Percentiles rank a stretch among this genome's conserved stretches.
Evolutionary conservation across 2,888 invertebrate species (phyloP).

Genomic region (Lordiphosa fenestrarum): DNA sequence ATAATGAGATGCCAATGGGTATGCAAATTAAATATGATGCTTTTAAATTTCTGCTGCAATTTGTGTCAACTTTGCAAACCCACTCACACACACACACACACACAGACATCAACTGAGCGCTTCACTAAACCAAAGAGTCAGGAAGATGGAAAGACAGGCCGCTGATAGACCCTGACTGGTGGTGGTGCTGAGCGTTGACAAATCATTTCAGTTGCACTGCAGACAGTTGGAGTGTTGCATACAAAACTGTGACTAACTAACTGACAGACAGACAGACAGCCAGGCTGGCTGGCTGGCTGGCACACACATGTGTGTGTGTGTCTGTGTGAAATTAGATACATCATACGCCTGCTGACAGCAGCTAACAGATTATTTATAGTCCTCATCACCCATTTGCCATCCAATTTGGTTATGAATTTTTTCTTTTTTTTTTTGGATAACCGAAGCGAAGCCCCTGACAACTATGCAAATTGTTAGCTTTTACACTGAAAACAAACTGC

Average conservation of each 20-base stretch:
- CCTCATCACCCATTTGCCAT: slow-evolving; percentile 18
- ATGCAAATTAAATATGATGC: no score
- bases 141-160: slow-evolving; percentile 33
- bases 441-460: slow-evolving; percentile 16
- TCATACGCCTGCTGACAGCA: slow-evolving; percentile 43
- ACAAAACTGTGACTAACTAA: slow-evolving; percentile 4
- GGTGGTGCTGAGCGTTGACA: slow-evolving; percentile 50
- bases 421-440: slow-evolving; percentile 24
- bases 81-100: background rate
- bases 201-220: slow-evolving; percentile 47
- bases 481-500: slow-evolving; percentile 32
- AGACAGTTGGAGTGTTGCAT: slow-evolving; percentile 28
- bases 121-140: slow-evolving; percentile 7
- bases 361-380: slow-evolving; percentile 31
- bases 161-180: slow-evolving; percentile 40
- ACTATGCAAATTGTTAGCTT: slow-evolving; percentile 63
- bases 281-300: no score
- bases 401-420: slow-evolving; percentile 67
- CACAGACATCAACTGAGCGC: background rate
- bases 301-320: slow-evolving; percentile 3
- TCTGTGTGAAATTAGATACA: slow-evolving; percentile 49
- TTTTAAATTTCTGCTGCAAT: background rate
- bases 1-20: no score
- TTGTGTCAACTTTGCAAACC: background rate
- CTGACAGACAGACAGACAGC: slow-evolving; percentile 18